phyloP scores from a whole-genome alignment of 1,140 invertebrate species.

The Apocrypta bakeri region DNA sequence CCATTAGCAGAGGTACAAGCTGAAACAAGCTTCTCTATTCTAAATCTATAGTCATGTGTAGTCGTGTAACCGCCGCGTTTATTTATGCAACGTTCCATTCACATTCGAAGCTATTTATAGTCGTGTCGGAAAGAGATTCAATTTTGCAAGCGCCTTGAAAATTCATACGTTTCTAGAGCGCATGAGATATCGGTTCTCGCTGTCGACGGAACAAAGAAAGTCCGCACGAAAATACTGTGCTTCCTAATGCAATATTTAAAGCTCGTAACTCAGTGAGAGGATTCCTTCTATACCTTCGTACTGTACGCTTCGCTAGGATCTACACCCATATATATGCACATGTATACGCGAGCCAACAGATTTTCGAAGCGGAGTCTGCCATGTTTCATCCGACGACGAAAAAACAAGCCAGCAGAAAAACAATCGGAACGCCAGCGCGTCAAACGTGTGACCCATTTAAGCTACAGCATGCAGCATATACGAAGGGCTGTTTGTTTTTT shows the following conservation, averaged over 20 bases:
- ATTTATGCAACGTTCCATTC: conserved; percentile 11
- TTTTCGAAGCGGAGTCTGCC: not conserved
- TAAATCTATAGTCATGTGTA: not conserved
- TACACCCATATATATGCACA: not conserved
- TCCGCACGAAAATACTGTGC: not conserved
- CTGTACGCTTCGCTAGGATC: too few relatives aligned
- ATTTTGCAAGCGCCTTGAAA: conserved; percentile 1
- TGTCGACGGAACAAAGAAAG: conserved; percentile 1
- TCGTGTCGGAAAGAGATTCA: not conserved
- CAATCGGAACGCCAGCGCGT: not conserved
- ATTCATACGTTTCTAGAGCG: not conserved
- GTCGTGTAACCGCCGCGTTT: not conserved
- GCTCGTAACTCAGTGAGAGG: not conserved
- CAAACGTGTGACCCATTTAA: conserved; percentile 19
- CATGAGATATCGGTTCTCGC: not conserved
- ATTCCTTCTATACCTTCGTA: not conserved
- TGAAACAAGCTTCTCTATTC: not conserved
- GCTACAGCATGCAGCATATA: not conserved
- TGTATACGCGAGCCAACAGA: not conserved
- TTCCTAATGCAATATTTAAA: conserved; percentile 29
- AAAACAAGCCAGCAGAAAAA: conserved; percentile 14
- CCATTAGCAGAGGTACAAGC: conserved; percentile 5
- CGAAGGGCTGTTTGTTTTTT: not conserved
- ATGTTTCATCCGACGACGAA: not conserved
- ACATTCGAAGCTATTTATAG: not conserved